Conservation (phyloP, 2,888 invertebrate species). For the Hirtodrosophila trivittata region DNA sequence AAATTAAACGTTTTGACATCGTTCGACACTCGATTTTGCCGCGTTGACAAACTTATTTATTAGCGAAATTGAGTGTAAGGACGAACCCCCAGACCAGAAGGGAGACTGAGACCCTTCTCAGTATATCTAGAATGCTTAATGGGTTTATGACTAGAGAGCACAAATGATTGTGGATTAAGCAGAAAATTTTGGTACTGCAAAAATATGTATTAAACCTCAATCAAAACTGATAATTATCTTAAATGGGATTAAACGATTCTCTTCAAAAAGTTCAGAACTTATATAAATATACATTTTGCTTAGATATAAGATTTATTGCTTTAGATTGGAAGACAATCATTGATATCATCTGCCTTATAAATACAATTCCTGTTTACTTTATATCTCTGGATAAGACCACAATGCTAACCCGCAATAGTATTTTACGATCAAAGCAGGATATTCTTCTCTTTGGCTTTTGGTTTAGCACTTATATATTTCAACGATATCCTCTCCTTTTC, state of each 20-base stretch:
- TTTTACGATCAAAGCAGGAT: too few species aligned
- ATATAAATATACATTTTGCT: too few species aligned
- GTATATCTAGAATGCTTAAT: constrained; percentile 47
- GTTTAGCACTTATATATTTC: neutral
- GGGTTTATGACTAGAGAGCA: too few species aligned
- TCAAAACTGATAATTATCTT: constrained; percentile 10
- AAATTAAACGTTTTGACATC: constrained; percentile 66
- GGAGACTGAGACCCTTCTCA: neutral
- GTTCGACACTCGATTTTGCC: constrained; percentile 30
- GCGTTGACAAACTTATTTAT: constrained; percentile 71
- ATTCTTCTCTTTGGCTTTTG: neutral
- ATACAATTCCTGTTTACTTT: too few species aligned
- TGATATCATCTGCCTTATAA: too few species aligned
- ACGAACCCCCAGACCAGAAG: neutral
- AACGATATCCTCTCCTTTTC: neutral
- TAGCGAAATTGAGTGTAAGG: constrained; percentile 72
- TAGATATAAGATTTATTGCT: neutral
- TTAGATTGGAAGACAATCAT: too few species aligned
- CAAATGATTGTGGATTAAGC: too few species aligned
- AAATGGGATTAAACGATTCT: neutral
- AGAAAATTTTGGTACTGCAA: too few species aligned
- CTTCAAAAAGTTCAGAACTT: too few species aligned
- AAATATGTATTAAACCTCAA: too few species aligned
- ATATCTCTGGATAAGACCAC: too few species aligned
- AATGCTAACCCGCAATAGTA: too few species aligned